These are phyloP conservation scores for Drosophila mayri DNA, from an alignment of 1,140 invertebrate species.

Conservation along the genomic window DNA sequence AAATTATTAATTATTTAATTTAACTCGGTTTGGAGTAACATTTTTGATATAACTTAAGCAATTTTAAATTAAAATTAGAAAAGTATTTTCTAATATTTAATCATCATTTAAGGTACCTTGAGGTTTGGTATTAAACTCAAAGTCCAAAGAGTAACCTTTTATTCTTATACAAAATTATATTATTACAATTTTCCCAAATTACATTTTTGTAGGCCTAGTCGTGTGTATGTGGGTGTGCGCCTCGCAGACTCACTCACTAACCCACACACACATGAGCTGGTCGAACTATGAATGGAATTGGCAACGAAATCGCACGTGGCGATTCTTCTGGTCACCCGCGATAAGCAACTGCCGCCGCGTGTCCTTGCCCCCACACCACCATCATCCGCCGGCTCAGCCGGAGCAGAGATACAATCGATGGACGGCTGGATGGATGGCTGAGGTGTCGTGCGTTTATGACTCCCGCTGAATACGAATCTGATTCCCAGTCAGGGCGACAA, in stretches of 20 bases:
- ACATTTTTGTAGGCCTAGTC: neutral
- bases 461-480: constrained; percentile 51
- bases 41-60: neutral
- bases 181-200: neutral
- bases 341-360: constrained; percentile 81
- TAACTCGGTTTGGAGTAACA: neutral
- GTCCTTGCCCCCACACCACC: constrained; percentile 16
- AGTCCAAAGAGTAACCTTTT: neutral
- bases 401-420: constrained; percentile 55
- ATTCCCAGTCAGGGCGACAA: constrained; percentile 51
- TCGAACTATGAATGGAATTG: constrained; percentile 63
- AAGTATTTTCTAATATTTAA: neutral
- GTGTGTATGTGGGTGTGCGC: neutral
- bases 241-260: neutral
- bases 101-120: neutral
- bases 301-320: constrained; percentile 70
- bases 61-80: neutral
- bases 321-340: constrained; percentile 76
- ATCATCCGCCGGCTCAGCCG: constrained; percentile 3
- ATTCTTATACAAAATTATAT: neutral
- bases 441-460: constrained; percentile 69
- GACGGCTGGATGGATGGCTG: constrained; percentile 33
- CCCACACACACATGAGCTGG: constrained; percentile 44
- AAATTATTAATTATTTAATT: neutral
- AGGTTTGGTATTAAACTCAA: neutral